phyloP scores from a whole-genome alignment of 2,113 vertebrate genomes.

The Solenodon paradoxus region DNA sequence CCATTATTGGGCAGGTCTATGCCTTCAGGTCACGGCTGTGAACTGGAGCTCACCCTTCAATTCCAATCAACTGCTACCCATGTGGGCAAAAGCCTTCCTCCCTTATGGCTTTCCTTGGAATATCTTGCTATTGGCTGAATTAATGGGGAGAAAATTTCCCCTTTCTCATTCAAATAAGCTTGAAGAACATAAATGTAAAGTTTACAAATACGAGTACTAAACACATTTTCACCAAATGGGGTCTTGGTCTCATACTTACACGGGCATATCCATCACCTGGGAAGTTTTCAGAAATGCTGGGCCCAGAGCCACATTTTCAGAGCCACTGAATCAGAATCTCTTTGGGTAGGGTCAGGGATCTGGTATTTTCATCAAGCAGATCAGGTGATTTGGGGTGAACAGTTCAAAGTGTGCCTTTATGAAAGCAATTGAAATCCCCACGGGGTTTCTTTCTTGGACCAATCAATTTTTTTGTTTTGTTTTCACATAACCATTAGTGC shows the following conservation, averaged over 20 bases:
- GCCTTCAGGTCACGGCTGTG: background rate
- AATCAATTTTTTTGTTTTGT: background rate
- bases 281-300: background rate
- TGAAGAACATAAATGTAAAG: background rate
- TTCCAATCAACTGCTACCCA: background rate
- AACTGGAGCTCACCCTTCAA: background rate
- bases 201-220: background rate
- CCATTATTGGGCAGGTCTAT: background rate
- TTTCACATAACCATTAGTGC: background rate
- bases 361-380: background rate
- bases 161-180: background rate
- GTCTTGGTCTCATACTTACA: background rate
- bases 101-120: background rate
- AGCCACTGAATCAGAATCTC: background rate
- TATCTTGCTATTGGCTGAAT: background rate
- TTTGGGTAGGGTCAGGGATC: too few relatives aligned
- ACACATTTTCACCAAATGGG: background rate
- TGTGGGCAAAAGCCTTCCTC: accelerated
- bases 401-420: background rate
- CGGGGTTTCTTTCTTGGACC: background rate
- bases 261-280: background rate
- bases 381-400: background rate
- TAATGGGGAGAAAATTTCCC: background rate
- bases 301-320: background rate
- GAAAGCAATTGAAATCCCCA: background rate